Evolutionary conservation across 1,140 invertebrate genomes (phyloP), one percentile per base, ranked within the genome.

Genomic region (Dendroctonus ponderosae): DNA sequence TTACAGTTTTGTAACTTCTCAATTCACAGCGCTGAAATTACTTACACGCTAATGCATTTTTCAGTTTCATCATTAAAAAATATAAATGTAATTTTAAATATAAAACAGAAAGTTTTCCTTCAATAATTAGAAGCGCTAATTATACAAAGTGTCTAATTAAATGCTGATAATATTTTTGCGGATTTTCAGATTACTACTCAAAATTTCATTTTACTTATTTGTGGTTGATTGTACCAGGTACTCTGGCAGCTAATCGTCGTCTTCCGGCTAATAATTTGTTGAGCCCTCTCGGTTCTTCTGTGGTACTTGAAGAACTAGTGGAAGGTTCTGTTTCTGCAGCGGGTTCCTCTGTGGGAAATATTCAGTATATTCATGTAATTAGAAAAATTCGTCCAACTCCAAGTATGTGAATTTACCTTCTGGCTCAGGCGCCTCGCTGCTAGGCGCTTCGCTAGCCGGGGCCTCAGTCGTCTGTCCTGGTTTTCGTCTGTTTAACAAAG

Each of bases 241-340:
- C 82, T 78, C 85, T 78, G 38, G 81, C 74, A 14, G 80, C 75
- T 75, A 85, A 76, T 75, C 85, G 82, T 67, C 85, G 83, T 71
- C 86, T 81, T 41, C 85, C 83, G 0, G 84, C 83, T 6, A 88
- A 67, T 7, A 88, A 76, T 61, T 82, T 81, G 48, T 82, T 82
- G 7, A 87, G 71, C 26, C 85, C 84, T 69, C 83, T 79, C 7
- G 83, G 82, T 68, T 84, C 82, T 61, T 84, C 82, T 0, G 82
- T 78, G 0, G 80, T 82, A 41, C 78, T 81, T 59, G 79, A 80
- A 0, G 78, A 76, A 39, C 76, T 68, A 7, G 76, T 42, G 41
- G 81, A 79, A 12, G 80, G 76, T 71, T 82, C 80, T 6, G 78
- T 73, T 12, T 77, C 75, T 15, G 83, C 81, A 40, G 80, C 77